A percentile compares a stretch with the other conserved stretches of the same genome.
phyloP scores from a whole-genome alignment of 2,888 invertebrate species.

The Campopleginae sp. region DNA sequence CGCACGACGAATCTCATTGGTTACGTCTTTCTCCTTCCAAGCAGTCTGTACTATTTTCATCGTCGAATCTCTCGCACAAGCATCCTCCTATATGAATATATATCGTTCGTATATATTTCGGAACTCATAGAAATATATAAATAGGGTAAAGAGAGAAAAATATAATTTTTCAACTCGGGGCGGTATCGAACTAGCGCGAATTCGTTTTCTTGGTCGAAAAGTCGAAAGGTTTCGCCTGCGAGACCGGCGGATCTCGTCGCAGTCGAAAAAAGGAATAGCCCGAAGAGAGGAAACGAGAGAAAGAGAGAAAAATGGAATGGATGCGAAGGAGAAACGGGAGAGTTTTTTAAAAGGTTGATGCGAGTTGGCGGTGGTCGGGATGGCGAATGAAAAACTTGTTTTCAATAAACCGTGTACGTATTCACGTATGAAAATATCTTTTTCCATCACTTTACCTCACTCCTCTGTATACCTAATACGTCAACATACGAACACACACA shows the following conservation, averaged over 20 bases:
- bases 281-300: not conserved
- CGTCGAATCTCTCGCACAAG: not conserved
- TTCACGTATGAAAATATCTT: slow-evolving; percentile 66
- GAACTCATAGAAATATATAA: slow-evolving; percentile 15
- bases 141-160: slow-evolving; percentile 46
- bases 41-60: not conserved
- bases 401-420: slow-evolving; percentile 64
- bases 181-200: slow-evolving; percentile 59
- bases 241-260: slow-evolving; percentile 11
- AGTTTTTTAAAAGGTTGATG: slow-evolving; percentile 26
- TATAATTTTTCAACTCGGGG: slow-evolving; percentile 63
- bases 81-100: not conserved
- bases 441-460: slow-evolving; percentile 19
- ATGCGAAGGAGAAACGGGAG: slow-evolving; percentile 2
- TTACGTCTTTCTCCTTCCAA: not conserved
- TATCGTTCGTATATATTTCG: not conserved
- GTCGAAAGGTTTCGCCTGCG: slow-evolving; percentile 13
- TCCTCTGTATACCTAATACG: slow-evolving; percentile 9
- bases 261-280: slow-evolving; percentile 2
- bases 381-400: slow-evolving; percentile 65
- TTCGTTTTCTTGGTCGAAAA: slow-evolving; percentile 62
- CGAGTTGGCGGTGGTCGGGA: slow-evolving; percentile 34
- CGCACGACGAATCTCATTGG: not conserved
- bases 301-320: slow-evolving; percentile 13
- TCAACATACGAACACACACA: not conserved